Percentiles rank a stretch among this genome's conserved stretches.
Conservation (phyloP, 1,140 invertebrate genomes). For the Elymnias hypermnestra region DNA sequence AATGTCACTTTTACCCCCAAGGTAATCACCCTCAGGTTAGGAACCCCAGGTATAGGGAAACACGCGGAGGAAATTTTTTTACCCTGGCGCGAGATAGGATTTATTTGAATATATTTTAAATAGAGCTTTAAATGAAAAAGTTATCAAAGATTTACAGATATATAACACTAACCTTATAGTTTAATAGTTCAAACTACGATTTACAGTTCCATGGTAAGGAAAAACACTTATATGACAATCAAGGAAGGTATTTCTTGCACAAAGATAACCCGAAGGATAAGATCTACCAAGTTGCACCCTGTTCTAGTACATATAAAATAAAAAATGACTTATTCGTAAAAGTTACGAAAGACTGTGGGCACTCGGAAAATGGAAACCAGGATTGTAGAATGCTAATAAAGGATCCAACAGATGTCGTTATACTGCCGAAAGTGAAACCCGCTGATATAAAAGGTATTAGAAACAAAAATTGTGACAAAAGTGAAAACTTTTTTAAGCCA, state of each 20-base stretch:
- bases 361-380: conserved; percentile 28
- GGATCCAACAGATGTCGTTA: conserved; percentile 21
- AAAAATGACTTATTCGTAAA: conserved; percentile 31
- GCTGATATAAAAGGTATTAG: conserved; percentile 41
- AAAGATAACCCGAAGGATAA: conserved; percentile 33
- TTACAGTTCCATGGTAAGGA: conserved; percentile 16
- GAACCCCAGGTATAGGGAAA: no score
- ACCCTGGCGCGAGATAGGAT: no score
- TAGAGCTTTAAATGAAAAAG: no score
- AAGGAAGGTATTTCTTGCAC: conserved; percentile 35
- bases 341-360: conserved; percentile 39
- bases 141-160: no score
- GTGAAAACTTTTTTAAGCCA: no score
- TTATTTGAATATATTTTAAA: no score
- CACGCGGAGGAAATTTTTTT: no score
- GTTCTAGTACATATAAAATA: conserved; percentile 42
- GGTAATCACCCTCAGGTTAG: no score
- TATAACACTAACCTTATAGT: no score
- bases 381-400: conserved; percentile 32
- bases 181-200: no score
- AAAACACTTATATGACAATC: conserved; percentile 39
- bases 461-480: no score
- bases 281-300: conserved; percentile 38
- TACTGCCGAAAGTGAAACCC: conserved; percentile 25
- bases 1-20: no score